Evolutionary conservation across 2,797 vertebrate genomes (phyloP).

Genomic region (Amphiprion clarkii): DNA sequence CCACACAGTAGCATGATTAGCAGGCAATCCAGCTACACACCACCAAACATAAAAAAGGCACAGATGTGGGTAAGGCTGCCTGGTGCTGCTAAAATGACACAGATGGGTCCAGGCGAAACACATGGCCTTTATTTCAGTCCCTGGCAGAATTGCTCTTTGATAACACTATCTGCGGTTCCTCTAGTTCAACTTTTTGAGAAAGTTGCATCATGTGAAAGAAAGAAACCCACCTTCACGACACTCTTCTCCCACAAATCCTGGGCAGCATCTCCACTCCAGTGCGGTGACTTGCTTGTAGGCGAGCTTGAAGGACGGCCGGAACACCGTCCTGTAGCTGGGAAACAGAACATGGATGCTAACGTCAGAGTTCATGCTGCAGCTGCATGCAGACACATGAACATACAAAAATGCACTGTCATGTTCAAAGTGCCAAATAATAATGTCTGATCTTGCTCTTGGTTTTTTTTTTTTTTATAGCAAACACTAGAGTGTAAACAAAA

Average conservation of each 20-base stretch:
- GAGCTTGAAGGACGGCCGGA: slow-evolving; percentile 93
- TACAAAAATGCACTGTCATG: background rate
- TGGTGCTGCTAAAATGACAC: slow-evolving; percentile 58
- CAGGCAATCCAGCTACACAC: slow-evolving; percentile 40
- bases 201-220: background rate
- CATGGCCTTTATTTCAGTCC: slow-evolving; percentile 42
- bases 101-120: slow-evolving; percentile 59
- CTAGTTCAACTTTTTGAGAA: slow-evolving; percentile 1
- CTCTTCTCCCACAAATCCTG: slow-evolving; percentile 93
- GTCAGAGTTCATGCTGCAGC: background rate
- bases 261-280: slow-evolving; percentile 97
- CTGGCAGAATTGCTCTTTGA: slow-evolving; percentile 22
- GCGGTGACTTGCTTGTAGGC: slow-evolving; percentile 92
- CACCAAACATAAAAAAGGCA: slow-evolving; percentile 49
- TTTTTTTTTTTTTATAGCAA: background rate
- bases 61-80: slow-evolving; percentile 64
- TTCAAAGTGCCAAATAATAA: background rate
- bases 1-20: slow-evolving; percentile 56
- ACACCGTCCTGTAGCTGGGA: slow-evolving; percentile 94
- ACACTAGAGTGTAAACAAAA: background rate
- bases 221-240: slow-evolving; percentile 92
- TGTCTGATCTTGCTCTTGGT: background rate
- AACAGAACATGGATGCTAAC: slow-evolving; percentile 24
- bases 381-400: background rate
- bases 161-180: slow-evolving; percentile 7